Evolutionary conservation across 2,797 vertebrate species (phyloP).

Genomic region (Enteromius afrohamiltoni): DNA sequence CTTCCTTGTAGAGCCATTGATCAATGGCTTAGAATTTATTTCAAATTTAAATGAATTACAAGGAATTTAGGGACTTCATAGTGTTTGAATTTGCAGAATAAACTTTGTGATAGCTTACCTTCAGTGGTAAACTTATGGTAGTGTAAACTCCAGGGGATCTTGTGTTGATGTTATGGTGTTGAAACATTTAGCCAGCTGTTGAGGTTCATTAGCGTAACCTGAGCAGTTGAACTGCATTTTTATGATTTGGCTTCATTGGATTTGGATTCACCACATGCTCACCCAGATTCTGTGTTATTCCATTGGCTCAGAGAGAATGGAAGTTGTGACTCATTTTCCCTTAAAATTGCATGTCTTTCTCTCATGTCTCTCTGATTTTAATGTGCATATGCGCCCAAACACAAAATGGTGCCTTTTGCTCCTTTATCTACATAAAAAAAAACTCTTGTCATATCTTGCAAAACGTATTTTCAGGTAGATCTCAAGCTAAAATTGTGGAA

Average conservation of each 20-base stretch:
- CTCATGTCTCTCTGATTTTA: constrained; percentile 55
- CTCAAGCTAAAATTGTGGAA: neutral
- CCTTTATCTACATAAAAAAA: neutral
- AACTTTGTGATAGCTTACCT: neutral
- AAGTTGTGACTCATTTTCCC: constrained; percentile 75
- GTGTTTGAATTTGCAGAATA: neutral
- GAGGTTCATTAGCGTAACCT: constrained; percentile 18
- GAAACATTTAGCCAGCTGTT: constrained; percentile 19
- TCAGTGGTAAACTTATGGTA: neutral
- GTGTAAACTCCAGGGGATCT: neutral
- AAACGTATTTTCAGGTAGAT: neutral
- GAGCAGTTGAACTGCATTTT: constrained; percentile 37
- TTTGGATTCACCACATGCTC: constrained; percentile 60
- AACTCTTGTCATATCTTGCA: neutral
- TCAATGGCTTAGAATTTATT: neutral
- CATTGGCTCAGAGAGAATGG: constrained; percentile 71
- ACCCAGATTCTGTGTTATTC: constrained; percentile 73
- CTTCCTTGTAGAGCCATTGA: neutral
- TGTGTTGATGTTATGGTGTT: neutral
- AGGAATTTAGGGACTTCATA: neutral
- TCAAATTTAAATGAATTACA: neutral
- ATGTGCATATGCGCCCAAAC: constrained; percentile 17
- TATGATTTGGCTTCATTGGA: constrained; percentile 67
- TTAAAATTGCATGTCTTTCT: constrained; percentile 54
- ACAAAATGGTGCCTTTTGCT: constrained; percentile 60